Conservation (phyloP, 2,113 vertebrate genomes). For the Atherinomorus stipes region DNA sequence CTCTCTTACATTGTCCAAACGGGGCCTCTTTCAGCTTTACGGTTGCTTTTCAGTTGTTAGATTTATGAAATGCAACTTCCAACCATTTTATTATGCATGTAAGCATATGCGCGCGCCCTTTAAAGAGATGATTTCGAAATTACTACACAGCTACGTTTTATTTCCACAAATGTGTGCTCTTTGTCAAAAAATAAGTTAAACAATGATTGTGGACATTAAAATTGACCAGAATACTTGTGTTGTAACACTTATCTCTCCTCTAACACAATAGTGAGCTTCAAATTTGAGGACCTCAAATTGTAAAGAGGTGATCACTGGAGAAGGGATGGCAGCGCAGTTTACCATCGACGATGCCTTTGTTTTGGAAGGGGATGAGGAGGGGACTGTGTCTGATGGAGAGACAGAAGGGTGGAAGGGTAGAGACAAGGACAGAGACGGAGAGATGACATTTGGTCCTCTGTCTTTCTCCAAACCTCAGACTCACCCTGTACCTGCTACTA, state of each 20-base stretch:
- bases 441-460: constrained; percentile 83
- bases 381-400: constrained; percentile 67
- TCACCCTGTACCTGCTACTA: constrained; percentile 57
- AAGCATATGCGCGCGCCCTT: background rate
- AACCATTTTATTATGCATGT: background rate
- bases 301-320: constrained; percentile 59
- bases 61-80: background rate
- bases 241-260: background rate
- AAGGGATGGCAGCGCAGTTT: constrained; percentile 80
- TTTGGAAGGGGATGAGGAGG: constrained; percentile 83
- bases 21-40: background rate
- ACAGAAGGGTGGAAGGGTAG: constrained; percentile 71
- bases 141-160: background rate
- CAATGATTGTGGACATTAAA: background rate
- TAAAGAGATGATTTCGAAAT: background rate
- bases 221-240: background rate
- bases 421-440: constrained; percentile 75
- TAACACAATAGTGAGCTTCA: constrained; percentile 63
- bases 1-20: background rate
- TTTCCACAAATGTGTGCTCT: background rate
- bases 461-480: constrained; percentile 80
- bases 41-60: background rate
- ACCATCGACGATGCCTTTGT: constrained; percentile 85
- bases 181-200: too few species aligned
- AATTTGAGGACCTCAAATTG: constrained; percentile 22